Percentiles rank a stretch among this genome's conserved stretches.
phyloP scores from a whole-genome alignment of 2,797 vertebrate species.

The Falco naumanni region DNA sequence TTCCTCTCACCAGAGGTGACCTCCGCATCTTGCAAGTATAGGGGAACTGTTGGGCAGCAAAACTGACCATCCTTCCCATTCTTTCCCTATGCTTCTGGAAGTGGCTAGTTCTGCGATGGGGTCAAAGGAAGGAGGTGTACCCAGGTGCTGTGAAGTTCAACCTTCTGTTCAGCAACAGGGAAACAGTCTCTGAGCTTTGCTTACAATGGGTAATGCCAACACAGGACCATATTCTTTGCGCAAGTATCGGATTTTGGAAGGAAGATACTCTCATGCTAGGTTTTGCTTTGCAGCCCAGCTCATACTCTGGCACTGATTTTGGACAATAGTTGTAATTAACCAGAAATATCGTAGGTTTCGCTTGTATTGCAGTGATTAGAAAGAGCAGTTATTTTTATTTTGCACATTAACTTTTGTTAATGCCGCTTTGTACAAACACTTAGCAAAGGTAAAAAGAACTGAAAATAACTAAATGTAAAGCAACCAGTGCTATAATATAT shows the following conservation, averaged over 20 bases:
- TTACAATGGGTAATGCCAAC: background rate
- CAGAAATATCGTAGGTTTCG: background rate
- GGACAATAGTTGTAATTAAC: background rate
- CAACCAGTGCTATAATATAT: background rate
- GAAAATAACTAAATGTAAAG: background rate
- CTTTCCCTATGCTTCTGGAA: background rate
- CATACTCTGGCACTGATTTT: background rate
- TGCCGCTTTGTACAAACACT: background rate
- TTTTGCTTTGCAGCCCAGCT: background rate
- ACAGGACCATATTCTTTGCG: background rate
- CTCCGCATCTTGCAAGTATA: background rate
- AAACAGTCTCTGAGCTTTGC: background rate
- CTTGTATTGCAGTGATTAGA: background rate
- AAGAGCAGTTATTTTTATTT: background rate
- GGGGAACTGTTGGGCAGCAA: background rate
- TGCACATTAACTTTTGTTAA: background rate
- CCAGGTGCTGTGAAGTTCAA: background rate
- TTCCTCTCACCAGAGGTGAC: background rate
- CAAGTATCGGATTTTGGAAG: background rate
- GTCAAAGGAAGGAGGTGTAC: background rate
- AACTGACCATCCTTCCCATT: background rate
- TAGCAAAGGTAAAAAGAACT: background rate
- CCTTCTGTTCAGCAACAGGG: background rate
- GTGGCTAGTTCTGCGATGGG: background rate
- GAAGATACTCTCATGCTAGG: background rate